Evolutionary conservation across 2,113 vertebrate genomes (phyloP).

Genomic region (Natator depressus): DNA sequence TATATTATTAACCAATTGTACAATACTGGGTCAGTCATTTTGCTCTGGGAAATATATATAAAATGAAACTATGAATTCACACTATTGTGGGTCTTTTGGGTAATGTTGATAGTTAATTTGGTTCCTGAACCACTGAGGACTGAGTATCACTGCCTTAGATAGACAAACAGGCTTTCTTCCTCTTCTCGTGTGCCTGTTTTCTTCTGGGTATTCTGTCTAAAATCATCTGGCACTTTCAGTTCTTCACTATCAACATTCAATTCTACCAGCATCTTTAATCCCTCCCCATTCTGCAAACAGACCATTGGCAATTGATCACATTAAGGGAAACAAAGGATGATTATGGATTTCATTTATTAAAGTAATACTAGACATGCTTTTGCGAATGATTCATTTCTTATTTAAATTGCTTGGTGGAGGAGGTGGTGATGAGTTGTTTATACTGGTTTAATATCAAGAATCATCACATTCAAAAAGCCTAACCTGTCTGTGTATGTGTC

Average conservation of each 20-base stretch:
- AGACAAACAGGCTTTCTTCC: not conserved
- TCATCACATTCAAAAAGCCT: rapidly evolving
- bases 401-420: not conserved
- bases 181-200: not conserved
- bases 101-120: not conserved
- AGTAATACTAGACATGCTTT: not conserved
- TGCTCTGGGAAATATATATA: not conserved
- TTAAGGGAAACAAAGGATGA: not conserved
- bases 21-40: not conserved
- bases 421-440: rapidly evolving
- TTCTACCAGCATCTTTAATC: not conserved
- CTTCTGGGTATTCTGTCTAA: not conserved
- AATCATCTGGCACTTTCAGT: not conserved
- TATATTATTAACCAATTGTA: not conserved
- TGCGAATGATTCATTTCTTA: not conserved
- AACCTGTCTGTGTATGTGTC: rapidly evolving
- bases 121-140: not conserved
- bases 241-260: not conserved
- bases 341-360: not conserved
- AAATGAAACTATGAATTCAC: not conserved
- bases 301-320: not conserved
- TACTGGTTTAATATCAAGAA: not conserved
- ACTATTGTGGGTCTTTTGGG: not conserved
- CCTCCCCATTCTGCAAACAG: not conserved
- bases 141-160: not conserved